phyloP scores from a whole-genome alignment of 2,797 vertebrate genomes.

The Diplodus sargus region DNA sequence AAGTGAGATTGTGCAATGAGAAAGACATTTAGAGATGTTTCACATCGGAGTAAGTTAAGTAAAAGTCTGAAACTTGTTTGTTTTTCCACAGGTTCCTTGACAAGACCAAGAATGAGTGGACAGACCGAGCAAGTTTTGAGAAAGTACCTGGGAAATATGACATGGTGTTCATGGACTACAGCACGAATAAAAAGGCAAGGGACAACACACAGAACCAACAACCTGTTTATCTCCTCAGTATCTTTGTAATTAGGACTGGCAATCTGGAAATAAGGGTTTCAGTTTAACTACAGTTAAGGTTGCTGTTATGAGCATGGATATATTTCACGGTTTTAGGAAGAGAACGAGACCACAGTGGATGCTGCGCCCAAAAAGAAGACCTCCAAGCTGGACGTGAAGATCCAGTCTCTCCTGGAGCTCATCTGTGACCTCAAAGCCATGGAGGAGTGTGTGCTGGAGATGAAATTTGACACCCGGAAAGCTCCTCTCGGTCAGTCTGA shows the following conservation, averaged over 20 bases:
- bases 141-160: conserved; percentile 93
- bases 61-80: background rate
- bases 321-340: conserved; percentile 69
- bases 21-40: background rate
- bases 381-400: conserved; percentile 82
- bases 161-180: conserved; percentile 91
- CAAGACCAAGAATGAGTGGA: conserved; percentile 93
- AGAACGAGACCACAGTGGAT: conserved; percentile 47
- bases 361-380: conserved; percentile 61
- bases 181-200: conserved; percentile 68
- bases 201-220: background rate
- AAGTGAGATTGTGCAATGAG: conserved; percentile 81
- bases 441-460: conserved; percentile 94
- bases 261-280: background rate
- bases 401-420: conserved; percentile 89
- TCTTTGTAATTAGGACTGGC: background rate
- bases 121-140: conserved; percentile 82
- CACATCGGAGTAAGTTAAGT: background rate
- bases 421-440: conserved; percentile 92
- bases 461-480: conserved; percentile 93
- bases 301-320: background rate
- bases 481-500: conserved; percentile 89
- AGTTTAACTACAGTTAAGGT: background rate
- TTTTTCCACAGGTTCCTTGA: conserved; percentile 87
- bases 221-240: background rate